phyloP scores from a whole-genome alignment of 2,797 vertebrate genomes.

The Anabas testudineus region DNA sequence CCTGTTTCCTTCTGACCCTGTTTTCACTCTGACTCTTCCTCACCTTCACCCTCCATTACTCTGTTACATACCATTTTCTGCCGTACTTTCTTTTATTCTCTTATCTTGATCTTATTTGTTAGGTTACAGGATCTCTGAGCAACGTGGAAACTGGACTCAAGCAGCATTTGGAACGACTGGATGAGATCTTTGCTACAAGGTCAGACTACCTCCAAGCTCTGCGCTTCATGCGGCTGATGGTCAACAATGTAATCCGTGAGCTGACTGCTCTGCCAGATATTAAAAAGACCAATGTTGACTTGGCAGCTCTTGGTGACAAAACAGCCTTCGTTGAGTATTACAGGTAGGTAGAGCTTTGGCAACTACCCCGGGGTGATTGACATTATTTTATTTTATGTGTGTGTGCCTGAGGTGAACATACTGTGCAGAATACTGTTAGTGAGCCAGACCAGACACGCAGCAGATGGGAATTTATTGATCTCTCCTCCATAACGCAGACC shows the following conservation, averaged over 20 bases:
- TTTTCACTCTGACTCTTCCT: constrained; percentile 27
- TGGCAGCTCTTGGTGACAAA: constrained; percentile 82
- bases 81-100: background rate
- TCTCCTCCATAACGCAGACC: constrained; percentile 45
- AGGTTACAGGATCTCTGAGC: constrained; percentile 86
- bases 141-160: constrained; percentile 86
- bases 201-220: constrained; percentile 88
- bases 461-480: constrained; percentile 68
- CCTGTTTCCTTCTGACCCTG: constrained; percentile 35
- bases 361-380: constrained; percentile 9
- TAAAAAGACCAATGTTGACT: constrained; percentile 77
- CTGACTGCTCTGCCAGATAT: constrained; percentile 87
- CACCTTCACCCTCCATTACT: background rate
- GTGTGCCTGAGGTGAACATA: constrained; percentile 36
- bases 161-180: constrained; percentile 88
- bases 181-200: constrained; percentile 90
- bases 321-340: constrained; percentile 88
- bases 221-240: constrained; percentile 89
- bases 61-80: background rate
- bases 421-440: constrained; percentile 33
- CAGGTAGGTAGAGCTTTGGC: constrained; percentile 81
- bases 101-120: constrained; percentile 3
- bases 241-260: constrained; percentile 84
- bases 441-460: constrained; percentile 47
- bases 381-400: constrained; percentile 28